phyloP scores from a whole-genome alignment of 2,888 invertebrate genomes.

The Amiota minor region DNA sequence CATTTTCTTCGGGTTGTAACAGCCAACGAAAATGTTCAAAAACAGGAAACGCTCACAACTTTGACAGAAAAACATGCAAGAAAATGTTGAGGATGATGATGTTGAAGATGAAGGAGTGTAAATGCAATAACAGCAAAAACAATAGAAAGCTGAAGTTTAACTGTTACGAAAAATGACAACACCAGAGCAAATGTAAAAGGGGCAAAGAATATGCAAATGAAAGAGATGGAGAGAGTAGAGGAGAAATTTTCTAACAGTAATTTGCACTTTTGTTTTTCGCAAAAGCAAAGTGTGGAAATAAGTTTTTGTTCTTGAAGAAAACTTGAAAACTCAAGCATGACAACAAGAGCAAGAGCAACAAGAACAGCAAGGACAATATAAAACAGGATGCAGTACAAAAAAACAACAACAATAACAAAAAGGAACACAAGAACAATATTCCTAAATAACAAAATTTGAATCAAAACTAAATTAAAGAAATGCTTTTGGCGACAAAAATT shows the following conservation, averaged over 20 bases:
- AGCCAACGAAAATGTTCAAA: slow-evolving; percentile 1
- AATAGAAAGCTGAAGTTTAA: neutral
- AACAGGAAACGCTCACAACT: slow-evolving; percentile 23
- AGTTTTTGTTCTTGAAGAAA: slow-evolving; percentile 49
- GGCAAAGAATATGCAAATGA: neutral
- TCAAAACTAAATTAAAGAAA: slow-evolving; percentile 62
- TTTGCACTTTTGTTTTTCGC: slow-evolving; percentile 59
- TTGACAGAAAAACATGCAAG: slow-evolving; percentile 19
- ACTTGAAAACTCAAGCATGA: slow-evolving; percentile 42
- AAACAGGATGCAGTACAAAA: neutral
- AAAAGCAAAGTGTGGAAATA: slow-evolving; percentile 43
- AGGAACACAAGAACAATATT: slow-evolving; percentile 18
- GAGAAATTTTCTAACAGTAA: slow-evolving; percentile 55
- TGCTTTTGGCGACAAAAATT: slow-evolving; percentile 61
- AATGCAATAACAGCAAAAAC: slow-evolving; percentile 3
- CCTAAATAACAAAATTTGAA: slow-evolving; percentile 48
- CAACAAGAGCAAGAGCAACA: slow-evolving; percentile 37
- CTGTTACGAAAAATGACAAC: neutral
- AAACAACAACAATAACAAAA: slow-evolving; percentile 1
- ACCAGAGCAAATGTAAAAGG: neutral
- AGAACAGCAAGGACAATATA: slow-evolving; percentile 30
- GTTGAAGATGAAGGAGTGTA: too few relatives aligned
- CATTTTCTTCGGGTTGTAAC: neutral
- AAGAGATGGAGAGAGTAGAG: slow-evolving; percentile 22
- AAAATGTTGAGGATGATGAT: neutral